A percentile compares a stretch with the other conserved stretches of the same genome.
Conservation (phyloP, 2,797 vertebrate species). For the Rhadinocentrus ornatus region DNA sequence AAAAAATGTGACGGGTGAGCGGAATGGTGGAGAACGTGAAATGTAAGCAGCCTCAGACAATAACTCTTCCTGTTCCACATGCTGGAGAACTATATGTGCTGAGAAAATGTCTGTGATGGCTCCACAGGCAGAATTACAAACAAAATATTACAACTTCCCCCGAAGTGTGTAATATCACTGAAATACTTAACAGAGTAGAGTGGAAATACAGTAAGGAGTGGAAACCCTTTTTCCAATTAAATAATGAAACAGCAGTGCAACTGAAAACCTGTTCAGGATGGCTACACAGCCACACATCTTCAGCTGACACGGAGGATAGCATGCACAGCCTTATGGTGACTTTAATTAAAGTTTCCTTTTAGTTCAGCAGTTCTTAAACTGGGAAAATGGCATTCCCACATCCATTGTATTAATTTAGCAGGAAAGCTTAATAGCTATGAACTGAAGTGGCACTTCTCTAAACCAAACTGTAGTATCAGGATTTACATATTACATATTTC, state of each 20-base stretch:
- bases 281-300: slow-evolving; percentile 69
- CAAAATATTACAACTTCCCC: slow-evolving; percentile 4
- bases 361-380: background rate
- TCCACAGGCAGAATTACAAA: background rate
- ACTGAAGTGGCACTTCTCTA: slow-evolving; percentile 9
- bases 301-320: slow-evolving; percentile 38
- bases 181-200: slow-evolving; percentile 37
- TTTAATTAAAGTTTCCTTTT: slow-evolving; percentile 23
- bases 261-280: slow-evolving; percentile 83
- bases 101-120: background rate
- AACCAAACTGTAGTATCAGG: background rate
- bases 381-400: background rate
- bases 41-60: slow-evolving; percentile 47
- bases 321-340: slow-evolving; percentile 22
- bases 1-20: slow-evolving; percentile 61
- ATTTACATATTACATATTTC: background rate
- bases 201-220: slow-evolving; percentile 74
- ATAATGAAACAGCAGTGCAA: slow-evolving; percentile 88
- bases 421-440: slow-evolving; percentile 3
- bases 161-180: slow-evolving; percentile 15
- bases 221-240: slow-evolving; percentile 87
- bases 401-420: background rate
- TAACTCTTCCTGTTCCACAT: slow-evolving; percentile 72
- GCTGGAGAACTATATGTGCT: slow-evolving; percentile 17
- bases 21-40: slow-evolving; percentile 39